Evolutionary conservation across 2,888 invertebrate species (phyloP), one percentile per base, ranked within the genome.

Genomic region (Agriotes lineatus): DNA sequence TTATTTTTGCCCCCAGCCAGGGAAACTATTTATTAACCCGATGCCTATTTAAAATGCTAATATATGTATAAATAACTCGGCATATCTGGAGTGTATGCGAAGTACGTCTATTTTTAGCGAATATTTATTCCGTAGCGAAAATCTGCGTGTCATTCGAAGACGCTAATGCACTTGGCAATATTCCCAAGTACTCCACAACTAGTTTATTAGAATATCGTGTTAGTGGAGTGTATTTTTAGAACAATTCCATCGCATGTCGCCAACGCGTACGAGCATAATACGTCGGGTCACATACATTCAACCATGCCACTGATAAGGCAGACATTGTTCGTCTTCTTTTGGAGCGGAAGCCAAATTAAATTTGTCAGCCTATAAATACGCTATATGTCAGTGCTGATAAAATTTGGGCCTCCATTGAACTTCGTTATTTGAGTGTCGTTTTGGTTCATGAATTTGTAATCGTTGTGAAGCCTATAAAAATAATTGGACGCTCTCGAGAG

Each of bases 11-110:
- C 33, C 9, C 52, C 10, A 3, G 45, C 45, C 19, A 45, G 19
- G 10, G 10, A 10, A 52, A 52, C 48, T 48, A 48, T 48, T 48
- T 48, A 48, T 48, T 48, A 48, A n/a, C 22, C 48, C 48, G 14
- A 48, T 19, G 22, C 48, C 19, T 48, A 48, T 48, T 48, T 48
- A 48, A 48, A 48, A 48, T 48, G 48, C 48, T 48, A 48, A 48
- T 48, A 20, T 22, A 22, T 20, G 48, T 48, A 48, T 48, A 48
- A 48, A 48, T 25, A 48, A 25, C 48, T 4, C 4, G 12, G 22
- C 48, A 48, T 48, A 48, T 48, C 48, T 48, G 12, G 48, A 48
- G 22, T 19, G 19, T 25, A 48, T 12, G 39, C 12, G 5, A 39
- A 39, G 14, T 25, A 25, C 9, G 16, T 25, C 25, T 48, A 48